These are phyloP conservation scores for Callosobruchus maculatus DNA, from an alignment of 2,888 invertebrate species.

Conservation along the genomic window DNA sequence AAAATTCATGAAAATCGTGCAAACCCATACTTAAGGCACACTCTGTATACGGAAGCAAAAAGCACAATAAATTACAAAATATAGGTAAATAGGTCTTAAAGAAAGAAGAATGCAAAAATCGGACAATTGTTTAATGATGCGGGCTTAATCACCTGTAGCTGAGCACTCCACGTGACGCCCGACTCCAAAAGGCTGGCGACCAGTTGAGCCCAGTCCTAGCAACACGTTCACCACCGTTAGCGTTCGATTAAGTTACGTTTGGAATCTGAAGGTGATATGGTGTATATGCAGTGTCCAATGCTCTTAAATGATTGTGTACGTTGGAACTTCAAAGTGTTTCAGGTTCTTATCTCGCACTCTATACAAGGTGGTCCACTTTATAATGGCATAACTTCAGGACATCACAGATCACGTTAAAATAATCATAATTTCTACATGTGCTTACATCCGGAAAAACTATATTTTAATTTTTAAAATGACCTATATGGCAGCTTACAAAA, in stretches of 20 bases:
- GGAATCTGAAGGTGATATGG: neutral
- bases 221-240: constrained; percentile 24
- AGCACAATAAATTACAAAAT: constrained; percentile 14
- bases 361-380: too few species aligned
- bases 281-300: neutral
- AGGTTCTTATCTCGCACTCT: too few species aligned
- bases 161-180: constrained; percentile 78
- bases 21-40: too few species aligned
- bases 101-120: constrained; percentile 22
- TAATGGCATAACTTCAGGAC: too few species aligned
- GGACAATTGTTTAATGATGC: constrained; percentile 23
- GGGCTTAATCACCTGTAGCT: constrained; percentile 64
- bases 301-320: neutral
- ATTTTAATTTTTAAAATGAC: too few species aligned
- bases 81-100: constrained; percentile 12
- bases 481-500: too few species aligned
- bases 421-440: too few species aligned
- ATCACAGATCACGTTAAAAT: too few species aligned
- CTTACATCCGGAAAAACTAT: too few species aligned
- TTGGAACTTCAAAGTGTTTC: neutral
- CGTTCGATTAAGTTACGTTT: neutral
- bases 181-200: constrained; percentile 82
- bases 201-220: constrained; percentile 81
- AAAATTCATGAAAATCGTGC: too few species aligned
- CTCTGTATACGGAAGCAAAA: constrained; percentile 3